phyloP scores from a whole-genome alignment of 1,140 invertebrate species.

The Philaenus spumarius region DNA sequence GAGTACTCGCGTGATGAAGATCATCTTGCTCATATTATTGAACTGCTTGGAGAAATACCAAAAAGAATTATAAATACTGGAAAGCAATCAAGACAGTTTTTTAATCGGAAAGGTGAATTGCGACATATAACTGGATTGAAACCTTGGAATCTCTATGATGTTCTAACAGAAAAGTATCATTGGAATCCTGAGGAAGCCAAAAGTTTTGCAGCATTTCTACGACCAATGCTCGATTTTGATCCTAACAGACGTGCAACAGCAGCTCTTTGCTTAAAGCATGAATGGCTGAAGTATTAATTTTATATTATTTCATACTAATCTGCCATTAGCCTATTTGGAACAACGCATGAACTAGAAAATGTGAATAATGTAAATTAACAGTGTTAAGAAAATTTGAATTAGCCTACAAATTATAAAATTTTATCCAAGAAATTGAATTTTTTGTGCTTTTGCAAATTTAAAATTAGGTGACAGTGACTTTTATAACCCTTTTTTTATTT shows the following conservation, averaged over 20 bases:
- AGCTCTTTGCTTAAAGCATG: slow-evolving; percentile 85
- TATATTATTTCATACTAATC: not conserved
- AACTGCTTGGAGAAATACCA: slow-evolving; percentile 93
- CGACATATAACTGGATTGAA: slow-evolving; percentile 88
- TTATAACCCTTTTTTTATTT: no score
- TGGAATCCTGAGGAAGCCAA: slow-evolving; percentile 79
- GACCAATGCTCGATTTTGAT: slow-evolving; percentile 94
- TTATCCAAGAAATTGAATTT: no score
- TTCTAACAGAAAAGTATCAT: slow-evolving; percentile 94
- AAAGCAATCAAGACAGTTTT: slow-evolving; percentile 88
- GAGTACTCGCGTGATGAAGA: slow-evolving; percentile 92
- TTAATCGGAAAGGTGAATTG: slow-evolving; percentile 87
- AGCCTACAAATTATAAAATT: no score
- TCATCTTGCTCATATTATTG: slow-evolving; percentile 97
- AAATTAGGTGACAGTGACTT: no score
- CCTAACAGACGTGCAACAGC: slow-evolving; percentile 86
- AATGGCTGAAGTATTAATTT: slow-evolving; percentile 61
- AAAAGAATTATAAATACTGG: slow-evolving; percentile 81
- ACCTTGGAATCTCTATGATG: slow-evolving; percentile 87
- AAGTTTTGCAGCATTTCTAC: slow-evolving; percentile 86
- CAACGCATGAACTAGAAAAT: no score
- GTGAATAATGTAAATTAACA: no score
- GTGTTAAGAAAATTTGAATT: no score
- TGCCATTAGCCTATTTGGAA: not conserved
- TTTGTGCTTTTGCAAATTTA: no score